A percentile compares a stretch with the other conserved stretches of the same genome.
These are phyloP conservation scores for Oligia latruncula DNA, from an alignment of 2,888 invertebrate genomes.

Conservation along the genomic window DNA sequence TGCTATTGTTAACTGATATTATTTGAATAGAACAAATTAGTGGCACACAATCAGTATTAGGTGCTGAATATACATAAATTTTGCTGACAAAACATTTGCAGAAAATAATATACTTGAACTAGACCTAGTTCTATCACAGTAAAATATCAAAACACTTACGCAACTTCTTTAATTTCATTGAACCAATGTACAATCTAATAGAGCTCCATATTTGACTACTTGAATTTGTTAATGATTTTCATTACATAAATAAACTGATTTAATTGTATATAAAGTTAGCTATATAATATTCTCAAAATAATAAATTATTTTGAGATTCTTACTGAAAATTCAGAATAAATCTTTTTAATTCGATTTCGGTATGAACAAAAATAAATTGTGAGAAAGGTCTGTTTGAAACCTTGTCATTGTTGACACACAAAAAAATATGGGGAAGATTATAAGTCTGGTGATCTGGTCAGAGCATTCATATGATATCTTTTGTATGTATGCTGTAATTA, in stretches of 20 bases:
- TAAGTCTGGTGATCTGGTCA: slow-evolving; percentile 5
- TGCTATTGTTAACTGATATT: slow-evolving; percentile 33
- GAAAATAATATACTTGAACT: slow-evolving; percentile 69
- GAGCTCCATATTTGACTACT: slow-evolving; percentile 25
- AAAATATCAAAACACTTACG: slow-evolving; percentile 83
- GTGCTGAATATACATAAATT: slow-evolving; percentile 34
- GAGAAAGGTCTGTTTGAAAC: background rate
- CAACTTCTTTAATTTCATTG: slow-evolving; percentile 58
- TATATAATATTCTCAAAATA: no score
- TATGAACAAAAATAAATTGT: background rate
- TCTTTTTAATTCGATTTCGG: background rate
- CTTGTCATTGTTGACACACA: background rate
- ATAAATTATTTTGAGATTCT: slow-evolving; percentile 75
- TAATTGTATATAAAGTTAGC: slow-evolving; percentile 21
- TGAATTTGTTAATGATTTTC: slow-evolving; percentile 14
- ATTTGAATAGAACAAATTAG: slow-evolving; percentile 38
- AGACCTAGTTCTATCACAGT: slow-evolving; percentile 89
- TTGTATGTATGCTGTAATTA: slow-evolving; percentile 22
- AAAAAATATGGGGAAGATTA: background rate
- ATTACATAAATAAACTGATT: slow-evolving; percentile 19
- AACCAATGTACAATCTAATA: slow-evolving; percentile 42
- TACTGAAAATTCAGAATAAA: slow-evolving; percentile 71
- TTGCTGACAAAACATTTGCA: slow-evolving; percentile 60
- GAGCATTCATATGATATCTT: background rate
- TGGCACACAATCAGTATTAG: slow-evolving; percentile 33